Evolutionary conservation across 2,797 vertebrate species (phyloP).

Genomic region (Alca torda): DNA sequence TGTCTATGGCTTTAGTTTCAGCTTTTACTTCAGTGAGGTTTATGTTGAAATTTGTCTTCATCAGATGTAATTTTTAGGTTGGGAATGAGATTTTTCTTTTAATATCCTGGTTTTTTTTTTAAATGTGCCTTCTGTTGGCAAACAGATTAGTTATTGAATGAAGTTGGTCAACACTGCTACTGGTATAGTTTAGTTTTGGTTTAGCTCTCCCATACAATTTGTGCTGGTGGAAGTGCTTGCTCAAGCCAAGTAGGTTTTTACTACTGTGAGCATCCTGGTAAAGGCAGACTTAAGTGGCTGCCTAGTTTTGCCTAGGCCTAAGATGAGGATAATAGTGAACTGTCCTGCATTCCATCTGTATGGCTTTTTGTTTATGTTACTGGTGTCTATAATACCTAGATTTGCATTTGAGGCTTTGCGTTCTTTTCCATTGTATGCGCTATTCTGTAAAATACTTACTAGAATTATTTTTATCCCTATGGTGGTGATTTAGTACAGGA

Average conservation of each 20-base stretch:
- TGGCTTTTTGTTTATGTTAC: background rate
- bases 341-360: background rate
- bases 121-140: background rate
- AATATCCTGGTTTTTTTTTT: background rate
- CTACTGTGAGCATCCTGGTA: background rate
- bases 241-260: background rate
- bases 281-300: background rate
- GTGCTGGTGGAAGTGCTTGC: background rate
- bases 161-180: background rate
- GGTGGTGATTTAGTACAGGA: conserved; percentile 32
- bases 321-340: background rate
- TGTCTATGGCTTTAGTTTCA: background rate
- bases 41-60: background rate
- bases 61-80: background rate
- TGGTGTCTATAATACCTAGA: background rate
- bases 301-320: background rate
- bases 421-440: background rate
- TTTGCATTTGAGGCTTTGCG: background rate
- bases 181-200: background rate
- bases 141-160: background rate
- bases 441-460: conserved; percentile 2
- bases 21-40: background rate
- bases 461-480: conserved; percentile 14
- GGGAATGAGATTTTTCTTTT: background rate
- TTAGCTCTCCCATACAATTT: background rate